phyloP scores from a whole-genome alignment of 2,888 invertebrate genomes.

The Merodon equestris region DNA sequence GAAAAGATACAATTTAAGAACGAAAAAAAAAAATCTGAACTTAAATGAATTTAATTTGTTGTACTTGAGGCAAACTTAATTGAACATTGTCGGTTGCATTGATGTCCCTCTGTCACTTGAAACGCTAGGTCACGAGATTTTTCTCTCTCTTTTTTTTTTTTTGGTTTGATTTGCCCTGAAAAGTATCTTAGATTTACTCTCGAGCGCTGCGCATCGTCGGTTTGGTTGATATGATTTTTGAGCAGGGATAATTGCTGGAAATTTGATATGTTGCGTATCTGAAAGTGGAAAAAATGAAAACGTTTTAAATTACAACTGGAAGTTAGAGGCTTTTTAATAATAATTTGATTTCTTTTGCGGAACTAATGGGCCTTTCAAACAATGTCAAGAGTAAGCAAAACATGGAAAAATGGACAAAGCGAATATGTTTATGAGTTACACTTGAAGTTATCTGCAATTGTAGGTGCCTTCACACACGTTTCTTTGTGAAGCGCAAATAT shows the following conservation, averaged over 20 bases:
- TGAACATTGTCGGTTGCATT: slow-evolving; percentile 53
- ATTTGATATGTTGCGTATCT: slow-evolving; percentile 49
- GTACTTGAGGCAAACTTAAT: slow-evolving; percentile 17
- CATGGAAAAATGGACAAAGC: too few relatives aligned
- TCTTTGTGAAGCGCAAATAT: too few relatives aligned
- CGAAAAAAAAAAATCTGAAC: slow-evolving; percentile 17
- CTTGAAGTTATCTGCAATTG: too few relatives aligned
- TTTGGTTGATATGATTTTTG: slow-evolving; percentile 18
- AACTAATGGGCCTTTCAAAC: too few relatives aligned
- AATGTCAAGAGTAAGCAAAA: too few relatives aligned
- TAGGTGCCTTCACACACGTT: too few relatives aligned
- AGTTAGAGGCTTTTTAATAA: too few relatives aligned
- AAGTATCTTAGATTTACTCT: slow-evolving; percentile 31
- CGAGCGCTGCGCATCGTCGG: slow-evolving; percentile 25
- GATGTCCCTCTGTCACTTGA: slow-evolving; percentile 14
- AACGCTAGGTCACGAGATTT: neutral
- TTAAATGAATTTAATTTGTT: slow-evolving; percentile 28
- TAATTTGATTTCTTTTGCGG: too few relatives aligned
- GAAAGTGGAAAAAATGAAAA: slow-evolving; percentile 7
- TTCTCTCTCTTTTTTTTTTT: slow-evolving; percentile 11
- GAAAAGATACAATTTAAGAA: neutral
- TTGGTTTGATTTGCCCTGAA: neutral
- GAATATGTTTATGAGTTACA: too few relatives aligned
- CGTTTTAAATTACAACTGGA: too few relatives aligned
- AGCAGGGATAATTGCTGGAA: slow-evolving; percentile 23